Conservation (phyloP, 2,888 invertebrate species). For the Bruchidius siliquastri region DNA sequence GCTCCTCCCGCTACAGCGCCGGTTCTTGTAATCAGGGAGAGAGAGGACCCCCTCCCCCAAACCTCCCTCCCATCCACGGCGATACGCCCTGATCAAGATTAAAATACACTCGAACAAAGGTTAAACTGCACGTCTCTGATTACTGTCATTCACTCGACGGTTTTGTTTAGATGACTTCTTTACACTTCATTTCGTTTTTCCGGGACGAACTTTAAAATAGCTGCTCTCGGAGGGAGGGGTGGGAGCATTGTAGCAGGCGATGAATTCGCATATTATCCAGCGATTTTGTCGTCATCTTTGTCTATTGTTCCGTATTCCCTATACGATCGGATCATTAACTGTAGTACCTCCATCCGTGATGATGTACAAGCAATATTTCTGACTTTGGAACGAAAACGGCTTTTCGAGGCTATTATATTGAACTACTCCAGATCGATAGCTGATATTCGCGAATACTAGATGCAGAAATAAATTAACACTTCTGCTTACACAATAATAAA, state of each 20-base stretch:
- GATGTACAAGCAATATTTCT: background rate
- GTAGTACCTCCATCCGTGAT: background rate
- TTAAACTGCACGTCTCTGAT: slow-evolving; percentile 33
- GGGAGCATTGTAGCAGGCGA: background rate
- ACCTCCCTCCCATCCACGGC: background rate
- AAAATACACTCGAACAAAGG: slow-evolving; percentile 43
- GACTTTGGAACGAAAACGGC: background rate
- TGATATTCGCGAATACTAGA: no score
- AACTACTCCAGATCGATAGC: background rate
- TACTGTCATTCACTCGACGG: slow-evolving; percentile 20
- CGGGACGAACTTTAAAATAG: slow-evolving; percentile 3
- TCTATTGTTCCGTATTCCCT: background rate
- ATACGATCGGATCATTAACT: background rate
- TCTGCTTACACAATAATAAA: no score
- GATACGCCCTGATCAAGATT: slow-evolving; percentile 39
- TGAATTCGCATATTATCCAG: background rate
- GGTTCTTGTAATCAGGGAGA: slow-evolving; percentile 30
- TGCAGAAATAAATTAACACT: no score
- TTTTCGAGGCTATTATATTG: no score
- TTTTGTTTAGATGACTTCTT: slow-evolving; percentile 19
- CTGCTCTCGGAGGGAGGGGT: background rate
- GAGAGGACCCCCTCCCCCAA: background rate
- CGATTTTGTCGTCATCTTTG: background rate
- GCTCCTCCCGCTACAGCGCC: slow-evolving; percentile 1
- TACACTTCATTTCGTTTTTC: slow-evolving; percentile 20